These are phyloP conservation scores for Zosterops japonicus DNA, from an alignment of 2,113 vertebrate genomes.

Conservation along the genomic window DNA sequence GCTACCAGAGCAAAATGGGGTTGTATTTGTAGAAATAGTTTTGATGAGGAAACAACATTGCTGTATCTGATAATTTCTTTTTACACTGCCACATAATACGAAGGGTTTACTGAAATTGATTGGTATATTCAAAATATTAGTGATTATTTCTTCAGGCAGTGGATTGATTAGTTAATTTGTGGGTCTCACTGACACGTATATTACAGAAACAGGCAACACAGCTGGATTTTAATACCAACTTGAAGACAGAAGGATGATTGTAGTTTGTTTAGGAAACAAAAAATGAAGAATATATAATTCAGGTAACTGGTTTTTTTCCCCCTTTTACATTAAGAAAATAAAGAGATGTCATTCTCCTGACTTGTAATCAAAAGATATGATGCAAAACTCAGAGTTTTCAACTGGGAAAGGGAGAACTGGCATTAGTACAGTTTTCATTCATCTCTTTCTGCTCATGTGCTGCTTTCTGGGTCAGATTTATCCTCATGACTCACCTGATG, in stretches of 20 bases:
- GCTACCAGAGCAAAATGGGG: background rate
- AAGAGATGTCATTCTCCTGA: background rate
- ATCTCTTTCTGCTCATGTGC: background rate
- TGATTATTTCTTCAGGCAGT: background rate
- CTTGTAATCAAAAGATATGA: background rate
- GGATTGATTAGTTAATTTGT: background rate
- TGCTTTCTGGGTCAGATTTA: no score
- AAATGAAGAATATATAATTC: background rate
- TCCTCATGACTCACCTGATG: slow-evolving; percentile 32
- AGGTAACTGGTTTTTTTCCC: rapidly evolving
- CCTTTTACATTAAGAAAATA: background rate
- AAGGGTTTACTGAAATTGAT: background rate
- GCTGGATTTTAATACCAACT: background rate
- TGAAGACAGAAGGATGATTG: background rate
- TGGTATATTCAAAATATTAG: background rate
- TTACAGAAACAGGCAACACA: background rate
- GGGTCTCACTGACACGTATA: background rate
- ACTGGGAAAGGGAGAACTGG: background rate
- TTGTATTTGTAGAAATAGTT: background rate
- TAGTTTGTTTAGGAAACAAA: background rate
- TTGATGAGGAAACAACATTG: background rate
- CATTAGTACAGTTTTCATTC: background rate
- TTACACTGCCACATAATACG: background rate
- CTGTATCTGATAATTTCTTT: background rate
- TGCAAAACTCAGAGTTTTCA: background rate